Evolutionary conservation across 2,888 invertebrate species (phyloP), one percentile per base, ranked within the genome.

Genomic region (Pelosia muscerda): DNA sequence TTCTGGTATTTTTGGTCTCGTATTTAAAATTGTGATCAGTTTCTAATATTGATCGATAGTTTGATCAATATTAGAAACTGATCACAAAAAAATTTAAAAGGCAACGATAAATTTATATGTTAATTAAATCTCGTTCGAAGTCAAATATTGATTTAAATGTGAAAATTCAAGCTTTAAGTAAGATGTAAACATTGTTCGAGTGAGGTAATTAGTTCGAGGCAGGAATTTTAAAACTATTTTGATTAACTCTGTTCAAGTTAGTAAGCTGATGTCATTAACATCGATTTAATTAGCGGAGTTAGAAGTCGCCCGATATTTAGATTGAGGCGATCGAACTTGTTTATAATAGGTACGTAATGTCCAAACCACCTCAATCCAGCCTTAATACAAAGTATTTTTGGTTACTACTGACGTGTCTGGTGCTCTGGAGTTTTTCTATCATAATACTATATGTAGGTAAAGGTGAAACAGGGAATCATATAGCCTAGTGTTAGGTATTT

Each of bases 1-100:
- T 81, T 38, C 22, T 13, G 22, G 11, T 59, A 23, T 59, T 59
- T 59, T 15, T 31, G 23, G 58, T 23, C 8, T 9, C n/a, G n/a
- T 49, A 49, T 49, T 49, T 42, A 6, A 19, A 42, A 42, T 42
- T 42, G n/a, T 49, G n/a, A 49, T n/a, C 49, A 49, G 49, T 49
- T 49, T 49, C n/a, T 49, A 3, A 49, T 55, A 25, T n/a, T 55
- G 23, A 54, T 55, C 15, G 25, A 22, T n/a, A n/a, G n/a, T n/a
- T n/a, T n/a, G n/a, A n/a, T n/a, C n/a, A n/a, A n/a, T n/a, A n/a
- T n/a, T n/a, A n/a, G n/a, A n/a, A n/a, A n/a, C n/a, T n/a, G n/a
- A n/a, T n/a, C n/a, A n/a, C n/a, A n/a, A n/a, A n/a, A n/a, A n/a
- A n/a, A n/a, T n/a, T n/a, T n/a, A n/a, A 49, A 49, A 49, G 19